A percentile compares a stretch with the other conserved stretches of the same genome.
phyloP scores from a whole-genome alignment of 2,113 vertebrate species.

The Octodon degus region DNA sequence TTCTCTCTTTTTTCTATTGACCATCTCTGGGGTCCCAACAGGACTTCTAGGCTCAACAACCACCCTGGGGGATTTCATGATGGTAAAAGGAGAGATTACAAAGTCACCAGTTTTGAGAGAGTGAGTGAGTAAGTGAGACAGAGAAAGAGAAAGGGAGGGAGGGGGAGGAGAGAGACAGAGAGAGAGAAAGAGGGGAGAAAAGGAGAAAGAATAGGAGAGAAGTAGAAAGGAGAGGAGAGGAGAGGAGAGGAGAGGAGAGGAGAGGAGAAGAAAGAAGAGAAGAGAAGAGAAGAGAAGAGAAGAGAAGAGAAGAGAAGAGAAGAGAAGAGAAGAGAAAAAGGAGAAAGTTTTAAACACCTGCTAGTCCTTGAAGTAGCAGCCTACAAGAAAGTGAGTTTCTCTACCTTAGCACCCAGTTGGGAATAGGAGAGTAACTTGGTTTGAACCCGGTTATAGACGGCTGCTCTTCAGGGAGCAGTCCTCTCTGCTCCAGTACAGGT shows the following conservation, averaged over 20 bases:
- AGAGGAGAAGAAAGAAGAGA: too few relatives aligned
- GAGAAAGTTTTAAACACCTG: background rate
- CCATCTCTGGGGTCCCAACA: background rate
- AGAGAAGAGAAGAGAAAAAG: background rate
- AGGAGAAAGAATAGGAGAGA: background rate
- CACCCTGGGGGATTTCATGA: background rate
- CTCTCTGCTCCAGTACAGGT: background rate
- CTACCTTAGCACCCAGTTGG: background rate
- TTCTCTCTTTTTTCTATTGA: background rate
- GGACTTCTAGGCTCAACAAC: background rate
- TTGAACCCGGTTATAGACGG: background rate
- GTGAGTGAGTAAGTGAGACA: background rate
- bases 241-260: background rate
- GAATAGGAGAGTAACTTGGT: background rate
- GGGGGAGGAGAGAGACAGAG: background rate
- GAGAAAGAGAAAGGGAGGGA: background rate
- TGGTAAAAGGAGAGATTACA: background rate
- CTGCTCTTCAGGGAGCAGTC: background rate
- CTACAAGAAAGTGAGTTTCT: background rate
- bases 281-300: background rate
- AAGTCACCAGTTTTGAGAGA: background rate
- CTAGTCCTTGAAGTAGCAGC: background rate
- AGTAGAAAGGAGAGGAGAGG: background rate
- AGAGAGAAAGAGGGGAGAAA: background rate
- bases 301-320: too few relatives aligned